Conservation (phyloP, 2,888 invertebrate species). For the Cephus runcator region DNA sequence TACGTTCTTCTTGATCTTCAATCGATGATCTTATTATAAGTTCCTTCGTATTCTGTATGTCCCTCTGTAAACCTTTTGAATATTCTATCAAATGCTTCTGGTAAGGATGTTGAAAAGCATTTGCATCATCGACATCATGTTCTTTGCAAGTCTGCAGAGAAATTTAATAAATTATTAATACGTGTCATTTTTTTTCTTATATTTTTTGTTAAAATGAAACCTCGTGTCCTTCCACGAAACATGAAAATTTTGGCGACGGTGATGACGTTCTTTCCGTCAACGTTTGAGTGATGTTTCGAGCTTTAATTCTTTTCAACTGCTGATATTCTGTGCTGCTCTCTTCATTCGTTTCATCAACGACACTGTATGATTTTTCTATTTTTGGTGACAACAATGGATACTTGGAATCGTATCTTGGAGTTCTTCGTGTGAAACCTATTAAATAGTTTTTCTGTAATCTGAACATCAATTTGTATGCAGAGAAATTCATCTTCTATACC, state of each 20-base stretch:
- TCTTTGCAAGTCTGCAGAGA: constrained; percentile 5
- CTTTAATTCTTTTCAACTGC: background rate
- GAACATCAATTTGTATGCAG: background rate
- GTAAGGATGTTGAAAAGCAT: constrained; percentile 23
- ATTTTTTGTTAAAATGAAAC: background rate
- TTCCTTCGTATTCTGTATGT: constrained; percentile 21
- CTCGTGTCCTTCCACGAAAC: background rate
- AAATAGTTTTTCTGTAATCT: background rate
- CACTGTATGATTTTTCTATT: background rate
- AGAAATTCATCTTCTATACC: background rate
- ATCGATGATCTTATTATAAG: background rate
- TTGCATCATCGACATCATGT: constrained; percentile 12
- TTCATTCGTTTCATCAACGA: background rate
- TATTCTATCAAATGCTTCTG: constrained; percentile 28
- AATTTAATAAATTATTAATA: background rate
- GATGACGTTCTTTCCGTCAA: background rate
- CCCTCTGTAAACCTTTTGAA: constrained; percentile 28
- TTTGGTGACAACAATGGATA: constrained; percentile 5
- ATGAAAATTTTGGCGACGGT: background rate
- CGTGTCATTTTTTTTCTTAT: constrained; percentile 3
- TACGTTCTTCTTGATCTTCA: constrained; percentile 1
- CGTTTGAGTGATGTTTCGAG: background rate
- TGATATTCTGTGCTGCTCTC: constrained; percentile 4
- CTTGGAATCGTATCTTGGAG: constrained; percentile 1
- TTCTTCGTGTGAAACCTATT: background rate